phyloP scores from a whole-genome alignment of 2,797 vertebrate species.

The Myiothlypis coronata region DNA sequence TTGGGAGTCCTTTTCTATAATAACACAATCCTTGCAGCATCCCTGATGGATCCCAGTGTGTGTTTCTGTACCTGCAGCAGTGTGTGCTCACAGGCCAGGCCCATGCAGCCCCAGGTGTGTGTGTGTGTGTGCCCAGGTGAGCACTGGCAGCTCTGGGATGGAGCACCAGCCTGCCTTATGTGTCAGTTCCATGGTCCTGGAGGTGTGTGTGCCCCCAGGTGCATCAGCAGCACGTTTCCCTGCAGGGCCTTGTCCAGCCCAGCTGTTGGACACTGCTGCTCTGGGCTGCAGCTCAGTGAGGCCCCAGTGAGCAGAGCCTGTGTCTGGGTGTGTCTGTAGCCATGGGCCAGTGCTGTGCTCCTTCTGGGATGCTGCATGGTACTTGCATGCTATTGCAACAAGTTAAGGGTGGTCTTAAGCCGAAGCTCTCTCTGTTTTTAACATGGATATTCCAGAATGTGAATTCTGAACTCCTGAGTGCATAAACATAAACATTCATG shows the following conservation, averaged over 20 bases:
- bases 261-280: neutral
- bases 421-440: neutral
- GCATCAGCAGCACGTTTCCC: neutral
- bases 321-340: neutral
- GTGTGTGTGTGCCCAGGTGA: neutral
- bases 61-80: neutral
- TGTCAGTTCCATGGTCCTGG: neutral
- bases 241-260: neutral
- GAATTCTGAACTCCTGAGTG: neutral
- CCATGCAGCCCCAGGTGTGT: too few relatives aligned
- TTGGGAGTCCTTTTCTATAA: neutral
- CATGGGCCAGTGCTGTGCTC: neutral
- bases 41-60: neutral
- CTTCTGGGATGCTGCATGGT: slow-evolving; percentile 39
- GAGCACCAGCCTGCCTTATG: neutral
- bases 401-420: neutral
- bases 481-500: neutral
- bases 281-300: neutral
- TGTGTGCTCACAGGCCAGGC: neutral
- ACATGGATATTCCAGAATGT: neutral
- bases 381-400: neutral
- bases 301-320: neutral
- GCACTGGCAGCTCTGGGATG: neutral
- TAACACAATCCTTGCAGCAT: neutral
- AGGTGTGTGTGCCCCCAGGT: neutral